These are phyloP conservation scores for Lagodon rhomboides DNA, from an alignment of 2,797 vertebrate species.

Conservation along the genomic window DNA sequence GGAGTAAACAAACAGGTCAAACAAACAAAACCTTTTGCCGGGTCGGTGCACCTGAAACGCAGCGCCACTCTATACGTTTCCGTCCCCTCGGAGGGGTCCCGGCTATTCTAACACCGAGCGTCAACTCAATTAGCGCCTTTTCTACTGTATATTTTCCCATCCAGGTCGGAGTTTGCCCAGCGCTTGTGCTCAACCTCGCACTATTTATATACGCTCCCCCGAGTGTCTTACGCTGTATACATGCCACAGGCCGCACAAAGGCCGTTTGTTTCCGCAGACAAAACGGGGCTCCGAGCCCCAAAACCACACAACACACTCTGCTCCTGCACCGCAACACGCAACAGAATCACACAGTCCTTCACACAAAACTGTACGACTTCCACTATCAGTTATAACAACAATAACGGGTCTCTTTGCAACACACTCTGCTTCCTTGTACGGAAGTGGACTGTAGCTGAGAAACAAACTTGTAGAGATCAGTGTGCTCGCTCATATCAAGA, in stretches of 20 bases:
- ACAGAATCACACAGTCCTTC: not conserved
- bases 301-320: not conserved
- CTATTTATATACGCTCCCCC: constrained; percentile 34
- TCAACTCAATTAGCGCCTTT: constrained; percentile 46
- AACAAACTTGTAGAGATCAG: not conserved
- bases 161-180: not conserved
- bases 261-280: constrained; percentile 53
- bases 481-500: not conserved
- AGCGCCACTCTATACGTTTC: constrained; percentile 19
- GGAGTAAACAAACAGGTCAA: constrained; percentile 55
- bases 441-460: not conserved
- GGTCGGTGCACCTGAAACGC: constrained; percentile 43
- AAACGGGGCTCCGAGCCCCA: constrained; percentile 7
- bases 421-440: not conserved
- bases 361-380: not conserved
- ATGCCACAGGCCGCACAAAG: constrained; percentile 49
- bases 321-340: not conserved
- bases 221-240: constrained; percentile 8
- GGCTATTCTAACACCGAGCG: not conserved
- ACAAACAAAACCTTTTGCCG: constrained; percentile 59
- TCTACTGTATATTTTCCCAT: constrained; percentile 50
- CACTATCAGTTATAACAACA: not conserved
- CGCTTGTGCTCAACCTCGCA: not conserved
- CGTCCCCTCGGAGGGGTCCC: constrained; percentile 15
- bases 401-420: not conserved